A percentile compares a stretch with the other conserved stretches of the same genome.
Evolutionary conservation across 64 coral and sea anemone genomes (phyloP).

Genomic region (Dendrophyllia cribrosa): DNA sequence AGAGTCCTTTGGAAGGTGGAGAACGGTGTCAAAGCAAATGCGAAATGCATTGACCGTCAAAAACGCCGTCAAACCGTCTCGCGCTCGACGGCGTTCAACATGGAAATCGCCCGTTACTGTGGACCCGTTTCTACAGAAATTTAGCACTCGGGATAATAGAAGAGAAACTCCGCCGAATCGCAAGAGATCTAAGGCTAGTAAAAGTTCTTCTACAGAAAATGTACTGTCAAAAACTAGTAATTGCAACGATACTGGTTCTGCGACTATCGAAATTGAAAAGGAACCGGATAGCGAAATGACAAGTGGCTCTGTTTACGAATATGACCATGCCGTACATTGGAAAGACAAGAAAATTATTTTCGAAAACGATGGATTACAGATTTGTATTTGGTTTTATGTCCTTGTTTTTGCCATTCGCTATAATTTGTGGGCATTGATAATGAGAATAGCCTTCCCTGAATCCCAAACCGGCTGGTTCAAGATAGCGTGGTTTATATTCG

Average conservation of each 20-base stretch:
- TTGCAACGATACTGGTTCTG: neutral
- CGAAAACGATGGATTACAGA: slow-evolving; percentile 81
- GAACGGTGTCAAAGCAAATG: slow-evolving; percentile 55
- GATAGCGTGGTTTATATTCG: slow-evolving; percentile 81
- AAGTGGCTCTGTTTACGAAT: slow-evolving; percentile 34
- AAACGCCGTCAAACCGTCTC: slow-evolving; percentile 74
- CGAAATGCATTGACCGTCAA: slow-evolving; percentile 65
- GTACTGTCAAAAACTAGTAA: neutral
- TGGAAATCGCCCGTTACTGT: slow-evolving; percentile 74
- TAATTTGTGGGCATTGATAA: slow-evolving; percentile 94
- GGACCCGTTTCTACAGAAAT: slow-evolving; percentile 97
- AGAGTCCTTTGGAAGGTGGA: slow-evolving; percentile 56
- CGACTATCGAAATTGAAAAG: slow-evolving; percentile 70
- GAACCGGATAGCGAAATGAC: slow-evolving; percentile 62
- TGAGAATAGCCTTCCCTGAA: slow-evolving; percentile 86
- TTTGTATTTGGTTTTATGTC: slow-evolving; percentile 93
- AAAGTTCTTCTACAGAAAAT: slow-evolving; percentile 43
- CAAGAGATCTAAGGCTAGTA: slow-evolving; percentile 8
- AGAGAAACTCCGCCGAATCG: slow-evolving; percentile 45
- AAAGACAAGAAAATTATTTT: slow-evolving; percentile 73
- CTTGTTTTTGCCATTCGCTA: slow-evolving; percentile 94
- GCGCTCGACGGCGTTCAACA: slow-evolving; percentile 52
- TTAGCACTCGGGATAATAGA: slow-evolving; percentile 91
- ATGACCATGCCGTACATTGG: slow-evolving; percentile 13
- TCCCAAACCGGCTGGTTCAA: slow-evolving; percentile 66